phyloP scores from a whole-genome alignment of 2,797 vertebrate species.

The Sebastes minor region DNA sequence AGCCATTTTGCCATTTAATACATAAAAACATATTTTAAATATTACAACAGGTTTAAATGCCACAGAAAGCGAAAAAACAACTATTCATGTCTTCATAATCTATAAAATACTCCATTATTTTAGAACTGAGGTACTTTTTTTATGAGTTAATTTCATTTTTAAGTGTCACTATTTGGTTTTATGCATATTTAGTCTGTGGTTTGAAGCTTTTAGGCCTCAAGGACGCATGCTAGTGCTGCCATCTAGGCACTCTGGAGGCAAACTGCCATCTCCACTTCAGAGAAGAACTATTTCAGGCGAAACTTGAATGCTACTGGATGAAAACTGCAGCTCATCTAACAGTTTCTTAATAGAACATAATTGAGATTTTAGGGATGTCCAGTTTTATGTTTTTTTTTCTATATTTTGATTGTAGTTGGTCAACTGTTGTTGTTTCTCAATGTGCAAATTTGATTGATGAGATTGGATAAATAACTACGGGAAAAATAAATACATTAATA shows the following conservation, averaged over 20 bases:
- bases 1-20: not conserved
- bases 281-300: not conserved
- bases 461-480: no score
- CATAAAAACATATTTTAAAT: not conserved
- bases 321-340: not conserved
- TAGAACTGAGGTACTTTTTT: not conserved
- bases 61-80: not conserved
- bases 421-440: no score
- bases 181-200: not conserved
- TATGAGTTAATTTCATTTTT: not conserved
- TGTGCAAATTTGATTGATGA: no score
- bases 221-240: constrained; percentile 66
- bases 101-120: not conserved
- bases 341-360: not conserved
- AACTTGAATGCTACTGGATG: not conserved
- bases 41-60: not conserved
- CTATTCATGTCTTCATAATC: not conserved
- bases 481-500: no score
- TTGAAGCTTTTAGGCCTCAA: not conserved
- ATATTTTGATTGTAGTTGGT: not conserved
- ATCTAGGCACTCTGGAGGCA: constrained; percentile 50
- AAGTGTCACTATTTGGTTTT: not conserved
- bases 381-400: not conserved
- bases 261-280: constrained; percentile 3
- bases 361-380: not conserved